These are phyloP conservation scores for Anodontia alba DNA, from an alignment of 2,888 invertebrate species.

Conservation along the genomic window DNA sequence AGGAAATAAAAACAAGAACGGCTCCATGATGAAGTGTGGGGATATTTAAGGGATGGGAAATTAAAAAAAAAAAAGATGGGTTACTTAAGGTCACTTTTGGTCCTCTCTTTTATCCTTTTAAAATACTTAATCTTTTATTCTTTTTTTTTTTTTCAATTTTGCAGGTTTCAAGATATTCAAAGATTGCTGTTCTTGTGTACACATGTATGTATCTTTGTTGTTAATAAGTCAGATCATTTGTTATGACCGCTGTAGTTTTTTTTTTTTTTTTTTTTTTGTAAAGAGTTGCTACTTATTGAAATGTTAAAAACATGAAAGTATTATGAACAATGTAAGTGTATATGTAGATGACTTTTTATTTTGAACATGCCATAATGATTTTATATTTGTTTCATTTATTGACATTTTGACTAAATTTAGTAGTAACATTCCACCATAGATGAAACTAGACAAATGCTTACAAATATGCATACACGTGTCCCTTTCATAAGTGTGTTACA, in stretches of 20 bases:
- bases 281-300: too few species aligned
- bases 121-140: too few species aligned
- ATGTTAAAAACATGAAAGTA: neutral
- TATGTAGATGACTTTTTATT: neutral
- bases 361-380: slow-evolving; percentile 10
- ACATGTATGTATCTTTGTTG: slow-evolving; percentile 18
- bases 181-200: slow-evolving; percentile 8
- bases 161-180: slow-evolving; percentile 8
- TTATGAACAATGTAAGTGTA: slow-evolving; percentile 4
- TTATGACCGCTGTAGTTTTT: neutral
- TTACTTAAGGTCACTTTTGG: slow-evolving; percentile 7
- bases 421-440: slow-evolving; percentile 10
- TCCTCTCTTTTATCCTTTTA: neutral
- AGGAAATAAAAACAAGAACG: too few species aligned
- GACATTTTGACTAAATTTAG: neutral
- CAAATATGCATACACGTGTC: neutral
- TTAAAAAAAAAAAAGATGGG: too few species aligned
- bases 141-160: neutral
- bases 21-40: too few species aligned
- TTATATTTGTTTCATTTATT: neutral
- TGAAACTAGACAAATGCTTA: neutral
- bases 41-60: too few species aligned
- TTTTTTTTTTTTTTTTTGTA: neutral
- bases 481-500: neutral
- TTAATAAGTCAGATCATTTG: neutral